Evolutionary conservation across 2,113 vertebrate genomes (phyloP).

Genomic region (Antigone vipio): DNA sequence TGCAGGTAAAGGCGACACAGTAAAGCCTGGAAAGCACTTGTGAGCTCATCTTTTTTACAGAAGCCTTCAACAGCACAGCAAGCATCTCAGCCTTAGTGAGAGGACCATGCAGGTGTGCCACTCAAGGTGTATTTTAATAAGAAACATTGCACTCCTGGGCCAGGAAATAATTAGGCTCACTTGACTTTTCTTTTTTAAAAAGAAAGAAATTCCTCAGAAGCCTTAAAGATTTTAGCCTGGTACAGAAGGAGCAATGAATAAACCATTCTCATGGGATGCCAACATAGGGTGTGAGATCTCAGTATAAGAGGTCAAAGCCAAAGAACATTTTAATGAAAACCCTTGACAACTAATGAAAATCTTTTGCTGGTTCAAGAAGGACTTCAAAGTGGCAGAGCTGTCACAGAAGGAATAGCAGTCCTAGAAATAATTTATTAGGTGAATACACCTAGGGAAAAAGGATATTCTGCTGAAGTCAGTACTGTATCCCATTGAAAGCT

Average conservation of each 20-base stretch:
- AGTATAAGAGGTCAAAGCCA: not conserved
- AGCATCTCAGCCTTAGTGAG: not conserved
- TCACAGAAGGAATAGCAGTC: not conserved
- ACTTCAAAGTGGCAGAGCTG: not conserved
- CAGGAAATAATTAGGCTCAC: not conserved
- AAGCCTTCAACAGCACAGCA: not conserved
- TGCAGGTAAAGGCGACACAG: not conserved
- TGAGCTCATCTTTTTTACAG: not conserved
- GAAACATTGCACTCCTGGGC: not conserved
- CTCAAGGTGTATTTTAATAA: conserved; percentile 9
- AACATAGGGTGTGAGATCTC: not conserved
- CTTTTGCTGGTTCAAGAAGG: conserved; percentile 17
- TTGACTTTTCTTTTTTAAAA: not conserved
- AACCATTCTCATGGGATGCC: not conserved
- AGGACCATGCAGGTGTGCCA: not conserved
- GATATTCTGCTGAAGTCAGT: not conserved
- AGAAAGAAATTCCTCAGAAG: not conserved
- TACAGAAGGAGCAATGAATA: not conserved
- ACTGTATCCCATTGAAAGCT: not conserved
- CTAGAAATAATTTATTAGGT: not conserved
- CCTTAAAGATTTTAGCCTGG: not conserved
- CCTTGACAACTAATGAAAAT: not conserved
- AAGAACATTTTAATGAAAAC: not conserved
- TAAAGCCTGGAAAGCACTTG: not conserved
- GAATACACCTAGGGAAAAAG: not conserved